Base-by-base conservation (phyloP, 2,888 invertebrate genomes). In the Dasysyrphus albostriatus region DNA sequence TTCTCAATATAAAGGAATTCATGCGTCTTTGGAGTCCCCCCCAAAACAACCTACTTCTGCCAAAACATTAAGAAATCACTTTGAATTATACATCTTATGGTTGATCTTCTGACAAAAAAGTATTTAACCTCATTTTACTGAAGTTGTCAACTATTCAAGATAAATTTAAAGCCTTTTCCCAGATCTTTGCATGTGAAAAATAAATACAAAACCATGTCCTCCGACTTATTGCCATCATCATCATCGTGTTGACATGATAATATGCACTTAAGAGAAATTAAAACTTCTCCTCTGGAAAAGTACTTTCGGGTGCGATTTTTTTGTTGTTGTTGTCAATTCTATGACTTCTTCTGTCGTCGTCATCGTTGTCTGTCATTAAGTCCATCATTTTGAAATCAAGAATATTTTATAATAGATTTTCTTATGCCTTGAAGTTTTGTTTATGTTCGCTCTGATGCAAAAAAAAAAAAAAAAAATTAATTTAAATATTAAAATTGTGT, bases 261-360 rank as follows among this genome's bases (percentile, higher is more conserved):
- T 29, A 34, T 16, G 72, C 81, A 76, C 81, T 84, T 65, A 39
- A 59, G 51, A 47, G 9, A 65, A 72, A 84, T 81, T 84, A 84
- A 84, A 84, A 61, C 14, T 24, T 24, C 24, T 14, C 19, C 24
- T 3, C 39, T 24, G 39, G 24, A 42, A 14, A 39, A 61, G 42
- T 24, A 42, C 61, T 42, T 61, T 58, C 12, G 16, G 34, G 29
- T 32, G 54, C 3, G 14, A 4, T 47, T 16, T 5, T 10, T 24
- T 49, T 10, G 24, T 51, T 51, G 12, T 24, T 51, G 19, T 12
- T 10, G 6, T 1, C 0, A 16, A n/a, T n/a, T n/a, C 3, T 9
- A 51, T 24, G 51, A 54, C 14, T n/a, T n/a, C 29, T 37, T 16
- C 5, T 7, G 10, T 61, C 37, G 44, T 44, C 4, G 61, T 14